Percentiles rank a stretch among this genome's conserved stretches.
These are phyloP conservation scores for Caracal caracal DNA, from an alignment of 2,113 vertebrate genomes.

Conservation along the genomic window DNA sequence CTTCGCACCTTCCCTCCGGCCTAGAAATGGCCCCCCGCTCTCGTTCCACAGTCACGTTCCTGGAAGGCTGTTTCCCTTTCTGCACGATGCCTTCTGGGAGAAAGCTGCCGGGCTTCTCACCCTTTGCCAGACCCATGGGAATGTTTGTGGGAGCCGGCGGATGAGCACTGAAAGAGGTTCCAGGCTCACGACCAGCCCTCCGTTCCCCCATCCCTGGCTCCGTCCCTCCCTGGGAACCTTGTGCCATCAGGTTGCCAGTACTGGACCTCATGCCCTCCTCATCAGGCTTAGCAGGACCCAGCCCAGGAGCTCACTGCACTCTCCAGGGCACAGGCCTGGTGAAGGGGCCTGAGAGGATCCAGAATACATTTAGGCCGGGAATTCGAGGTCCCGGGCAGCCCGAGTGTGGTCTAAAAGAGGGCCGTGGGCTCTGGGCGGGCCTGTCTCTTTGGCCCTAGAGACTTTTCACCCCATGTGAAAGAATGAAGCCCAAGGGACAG, in stretches of 20 bases:
- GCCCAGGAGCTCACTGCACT: not conserved
- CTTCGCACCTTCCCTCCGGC: not conserved
- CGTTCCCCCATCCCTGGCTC: not conserved
- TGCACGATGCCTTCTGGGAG: not conserved
- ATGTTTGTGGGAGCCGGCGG: not conserved
- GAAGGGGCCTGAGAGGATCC: not conserved
- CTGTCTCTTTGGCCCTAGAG: not conserved
- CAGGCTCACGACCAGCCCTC: fast-evolving
- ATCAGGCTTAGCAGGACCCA: not conserved
- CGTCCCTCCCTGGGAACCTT: not conserved
- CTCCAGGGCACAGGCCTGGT: not conserved
- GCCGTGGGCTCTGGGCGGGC: not conserved
- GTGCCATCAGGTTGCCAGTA: too few relatives aligned
- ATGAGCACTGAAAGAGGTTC: fast-evolving
- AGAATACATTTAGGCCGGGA: not conserved
- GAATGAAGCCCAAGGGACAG: not conserved
- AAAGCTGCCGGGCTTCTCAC: not conserved
- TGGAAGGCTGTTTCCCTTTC: not conserved
- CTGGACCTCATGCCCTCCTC: not conserved
- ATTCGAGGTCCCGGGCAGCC: not conserved
- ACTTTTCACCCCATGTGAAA: not conserved
- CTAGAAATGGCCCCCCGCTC: not conserved
- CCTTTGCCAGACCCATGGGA: not conserved
- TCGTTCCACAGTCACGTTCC: not conserved
- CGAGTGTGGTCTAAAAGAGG: not conserved